A percentile compares a stretch with the other conserved stretches of the same genome.
Evolutionary conservation across 2,797 vertebrate species (phyloP).

Genomic region (Avahi laniger): DNA sequence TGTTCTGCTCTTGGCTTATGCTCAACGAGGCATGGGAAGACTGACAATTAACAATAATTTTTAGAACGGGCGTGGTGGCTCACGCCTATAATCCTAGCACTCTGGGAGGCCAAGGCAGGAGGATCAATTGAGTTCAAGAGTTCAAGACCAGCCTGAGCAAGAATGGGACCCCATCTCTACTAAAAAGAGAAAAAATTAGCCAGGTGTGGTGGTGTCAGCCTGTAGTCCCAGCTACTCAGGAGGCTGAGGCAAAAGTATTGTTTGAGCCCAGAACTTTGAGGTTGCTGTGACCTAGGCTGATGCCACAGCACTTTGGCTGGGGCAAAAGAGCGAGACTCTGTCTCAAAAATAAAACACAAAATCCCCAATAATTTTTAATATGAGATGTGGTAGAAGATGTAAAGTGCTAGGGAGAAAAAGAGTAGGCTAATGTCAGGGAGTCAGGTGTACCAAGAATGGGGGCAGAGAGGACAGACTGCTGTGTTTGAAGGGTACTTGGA

Average conservation of each 20-base stretch:
- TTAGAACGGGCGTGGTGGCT: too few species aligned
- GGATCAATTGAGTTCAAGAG: too few species aligned
- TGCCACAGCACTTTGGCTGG: not conserved
- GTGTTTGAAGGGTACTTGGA: not conserved
- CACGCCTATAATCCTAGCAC: too few species aligned
- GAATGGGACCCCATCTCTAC: too few species aligned
- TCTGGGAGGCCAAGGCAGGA: too few species aligned
- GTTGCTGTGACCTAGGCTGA: too few species aligned
- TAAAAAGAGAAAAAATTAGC: too few species aligned
- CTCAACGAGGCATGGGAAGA: not conserved
- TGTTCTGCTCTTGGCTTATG: not conserved
- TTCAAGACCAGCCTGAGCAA: too few species aligned
- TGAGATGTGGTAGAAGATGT: not conserved
- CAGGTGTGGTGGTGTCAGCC: accelerated
- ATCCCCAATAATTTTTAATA: not conserved
- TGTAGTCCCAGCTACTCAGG: too few species aligned
- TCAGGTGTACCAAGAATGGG: not conserved
- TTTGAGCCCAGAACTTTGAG: too few species aligned
- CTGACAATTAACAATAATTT: not conserved
- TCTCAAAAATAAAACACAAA: not conserved
- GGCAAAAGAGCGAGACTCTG: not conserved
- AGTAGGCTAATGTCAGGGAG: not conserved
- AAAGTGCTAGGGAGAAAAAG: not conserved
- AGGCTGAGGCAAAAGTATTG: too few species aligned
- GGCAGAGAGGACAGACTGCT: not conserved